These are phyloP conservation scores for Xenus cinereus DNA, from an alignment of 2,113 vertebrate genomes.

Conservation along the genomic window DNA sequence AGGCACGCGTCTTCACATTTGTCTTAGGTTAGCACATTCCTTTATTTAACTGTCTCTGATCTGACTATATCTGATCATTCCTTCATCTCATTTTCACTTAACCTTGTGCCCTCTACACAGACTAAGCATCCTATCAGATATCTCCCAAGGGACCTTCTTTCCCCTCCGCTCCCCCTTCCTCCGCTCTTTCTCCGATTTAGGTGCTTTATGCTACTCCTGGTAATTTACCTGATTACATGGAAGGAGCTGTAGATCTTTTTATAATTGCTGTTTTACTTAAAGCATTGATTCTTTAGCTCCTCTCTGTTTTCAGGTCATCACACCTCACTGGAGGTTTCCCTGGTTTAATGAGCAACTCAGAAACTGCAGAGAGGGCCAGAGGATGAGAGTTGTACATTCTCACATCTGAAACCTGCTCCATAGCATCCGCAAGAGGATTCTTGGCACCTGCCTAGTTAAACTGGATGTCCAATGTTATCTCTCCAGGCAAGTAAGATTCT, in stretches of 20 bases:
- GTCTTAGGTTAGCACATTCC: conserved; percentile 19
- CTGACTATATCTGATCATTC: conserved; percentile 55
- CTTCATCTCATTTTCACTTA: conserved; percentile 68
- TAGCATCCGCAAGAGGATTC: not conserved
- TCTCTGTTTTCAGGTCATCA: conserved; percentile 25
- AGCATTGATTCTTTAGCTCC: conserved; percentile 36
- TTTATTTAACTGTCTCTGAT: conserved; percentile 62
- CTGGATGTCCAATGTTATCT: conserved; percentile 9
- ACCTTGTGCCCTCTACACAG: conserved; percentile 49
- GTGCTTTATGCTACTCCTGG: not conserved
- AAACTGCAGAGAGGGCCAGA: not conserved
- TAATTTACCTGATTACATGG: conserved; percentile 39
- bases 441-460: conserved; percentile 25
- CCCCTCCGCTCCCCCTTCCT: not conserved
- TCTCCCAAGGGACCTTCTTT: conserved; percentile 3
- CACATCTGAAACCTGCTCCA: not conserved
- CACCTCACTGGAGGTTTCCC: conserved; percentile 12
- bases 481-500: conserved; percentile 32
- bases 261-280: conserved; percentile 56
- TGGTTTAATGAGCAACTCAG: not conserved
- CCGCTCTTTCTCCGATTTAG: not conserved
- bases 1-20: not conserved
- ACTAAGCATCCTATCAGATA: conserved; percentile 40
- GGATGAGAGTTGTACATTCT: not conserved
- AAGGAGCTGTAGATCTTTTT: conserved; percentile 39